Conservation (phyloP, 2,113 vertebrate species). For the Cyanoderma ruficeps region DNA sequence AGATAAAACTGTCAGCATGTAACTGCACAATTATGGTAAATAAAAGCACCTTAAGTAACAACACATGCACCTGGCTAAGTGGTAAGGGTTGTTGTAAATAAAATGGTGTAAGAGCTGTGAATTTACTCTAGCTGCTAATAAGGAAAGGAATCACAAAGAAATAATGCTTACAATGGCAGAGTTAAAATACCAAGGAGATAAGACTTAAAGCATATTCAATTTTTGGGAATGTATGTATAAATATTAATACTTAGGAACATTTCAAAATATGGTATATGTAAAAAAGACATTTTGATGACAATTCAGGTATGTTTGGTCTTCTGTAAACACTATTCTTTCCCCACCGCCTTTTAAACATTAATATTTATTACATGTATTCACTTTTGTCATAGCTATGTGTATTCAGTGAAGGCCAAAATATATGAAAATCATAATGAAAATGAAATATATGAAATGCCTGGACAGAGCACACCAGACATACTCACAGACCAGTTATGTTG, state of each 20-base stretch:
- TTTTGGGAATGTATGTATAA: not conserved
- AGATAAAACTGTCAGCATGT: not conserved
- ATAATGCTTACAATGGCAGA: not conserved
- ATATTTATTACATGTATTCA: not conserved
- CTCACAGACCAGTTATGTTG: not conserved
- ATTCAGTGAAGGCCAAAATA: not conserved
- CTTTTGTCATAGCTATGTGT: not conserved
- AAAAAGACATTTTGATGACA: not conserved
- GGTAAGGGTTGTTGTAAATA: not conserved
- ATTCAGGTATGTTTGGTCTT: not conserved
- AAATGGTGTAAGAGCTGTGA: not conserved
- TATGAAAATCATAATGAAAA: not conserved
- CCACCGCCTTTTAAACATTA: fast-evolving
- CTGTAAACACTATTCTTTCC: not conserved
- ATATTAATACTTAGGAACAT: not conserved
- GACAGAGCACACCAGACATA: not conserved
- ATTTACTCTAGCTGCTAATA: not conserved
- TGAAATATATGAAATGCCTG: not conserved
- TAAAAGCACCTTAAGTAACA: not conserved
- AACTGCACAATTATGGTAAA: not conserved
- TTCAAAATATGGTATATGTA: not conserved
- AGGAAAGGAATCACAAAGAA: not conserved
- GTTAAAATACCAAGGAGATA: not conserved
- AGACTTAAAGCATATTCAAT: not conserved
- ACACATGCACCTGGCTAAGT: not conserved